Conservation (phyloP, 2,113 vertebrate genomes). For the Neotoma lepida region DNA sequence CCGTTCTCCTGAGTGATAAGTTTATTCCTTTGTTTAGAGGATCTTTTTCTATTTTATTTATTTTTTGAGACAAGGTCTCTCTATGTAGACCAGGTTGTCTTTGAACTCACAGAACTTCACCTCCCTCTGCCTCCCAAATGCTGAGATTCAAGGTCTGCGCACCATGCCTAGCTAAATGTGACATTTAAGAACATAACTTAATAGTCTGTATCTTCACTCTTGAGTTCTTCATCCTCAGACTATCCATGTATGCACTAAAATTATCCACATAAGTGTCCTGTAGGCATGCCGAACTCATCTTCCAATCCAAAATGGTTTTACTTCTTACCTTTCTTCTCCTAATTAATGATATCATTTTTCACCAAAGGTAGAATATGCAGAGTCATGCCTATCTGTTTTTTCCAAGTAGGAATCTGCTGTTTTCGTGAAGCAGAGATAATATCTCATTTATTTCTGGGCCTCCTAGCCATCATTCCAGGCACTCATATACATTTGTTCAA, state of each 20-base stretch:
- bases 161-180: neutral
- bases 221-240: neutral
- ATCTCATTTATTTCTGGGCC: slow-evolving; percentile 23
- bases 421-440: slow-evolving; percentile 10
- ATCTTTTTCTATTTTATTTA: neutral
- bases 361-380: neutral
- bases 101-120: neutral
- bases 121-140: neutral
- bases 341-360: neutral
- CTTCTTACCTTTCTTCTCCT: slow-evolving; percentile 1
- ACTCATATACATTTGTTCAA: slow-evolving; percentile 36
- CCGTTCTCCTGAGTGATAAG: neutral
- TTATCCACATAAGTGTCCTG: neutral
- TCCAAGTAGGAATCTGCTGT: slow-evolving; percentile 23
- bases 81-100: neutral
- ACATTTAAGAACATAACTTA: neutral
- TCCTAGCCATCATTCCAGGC: neutral
- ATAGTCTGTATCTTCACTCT: neutral
- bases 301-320: neutral
- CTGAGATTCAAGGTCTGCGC: neutral
- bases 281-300: neutral
- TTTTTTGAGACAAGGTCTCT: neutral
- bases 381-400: neutral
- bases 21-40: neutral
- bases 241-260: neutral